These are phyloP conservation scores for Sinella curviseta DNA, from an alignment of 1,140 invertebrate genomes.

Conservation along the genomic window DNA sequence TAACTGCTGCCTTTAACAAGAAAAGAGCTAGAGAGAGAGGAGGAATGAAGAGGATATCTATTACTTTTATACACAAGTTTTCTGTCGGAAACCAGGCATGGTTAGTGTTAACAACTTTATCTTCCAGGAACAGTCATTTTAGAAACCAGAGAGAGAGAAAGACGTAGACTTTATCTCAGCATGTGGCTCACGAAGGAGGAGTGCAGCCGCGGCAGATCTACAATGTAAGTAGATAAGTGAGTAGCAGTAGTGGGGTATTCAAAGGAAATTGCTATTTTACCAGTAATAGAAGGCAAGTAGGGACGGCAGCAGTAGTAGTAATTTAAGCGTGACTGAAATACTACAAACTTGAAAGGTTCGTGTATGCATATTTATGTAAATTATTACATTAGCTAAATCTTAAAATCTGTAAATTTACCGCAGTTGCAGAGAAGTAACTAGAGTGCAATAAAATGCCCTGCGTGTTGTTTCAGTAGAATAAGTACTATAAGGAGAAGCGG, in stretches of 20 bases:
- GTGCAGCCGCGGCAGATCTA: neutral
- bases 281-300: neutral
- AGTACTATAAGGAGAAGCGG: neutral
- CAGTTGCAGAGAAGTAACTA: conserved; percentile 1
- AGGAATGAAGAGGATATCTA: neutral
- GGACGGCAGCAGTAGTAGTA: neutral
- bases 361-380: conserved; percentile 25
- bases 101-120: conserved; percentile 24
- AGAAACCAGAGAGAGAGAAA: conserved; percentile 10
- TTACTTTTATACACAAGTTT: conserved; percentile 18
- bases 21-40: neutral
- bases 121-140: conserved; percentile 14
- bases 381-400: conserved; percentile 24
- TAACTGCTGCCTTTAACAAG: no score
- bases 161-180: conserved; percentile 14
- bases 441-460: neutral
- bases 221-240: neutral
- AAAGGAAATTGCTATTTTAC: neutral
- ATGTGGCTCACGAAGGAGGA: conserved; percentile 2
- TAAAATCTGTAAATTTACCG: conserved; percentile 23
- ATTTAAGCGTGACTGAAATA: conserved; percentile 16
- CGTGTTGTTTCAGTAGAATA: neutral
- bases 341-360: neutral
- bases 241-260: neutral
- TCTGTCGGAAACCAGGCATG: conserved; percentile 19